Base-by-base conservation (phyloP, 2,113 vertebrate genomes). In the Nothocercus nigrocapillus region DNA sequence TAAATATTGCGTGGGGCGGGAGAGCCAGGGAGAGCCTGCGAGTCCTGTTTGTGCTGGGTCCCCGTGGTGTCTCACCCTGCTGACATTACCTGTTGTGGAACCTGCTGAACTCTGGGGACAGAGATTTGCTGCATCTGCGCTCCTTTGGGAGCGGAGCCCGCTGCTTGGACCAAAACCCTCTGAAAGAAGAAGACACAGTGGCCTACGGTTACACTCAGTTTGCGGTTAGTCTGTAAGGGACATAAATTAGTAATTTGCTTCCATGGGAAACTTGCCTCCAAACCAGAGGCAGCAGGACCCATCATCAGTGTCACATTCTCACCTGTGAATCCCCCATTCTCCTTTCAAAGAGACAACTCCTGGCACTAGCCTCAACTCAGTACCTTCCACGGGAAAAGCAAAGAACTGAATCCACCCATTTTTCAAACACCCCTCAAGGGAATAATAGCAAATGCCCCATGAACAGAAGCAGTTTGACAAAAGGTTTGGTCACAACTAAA, bases 121-220 rank as follows among this genome's bases (percentile, higher is more conserved):
- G 98, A 97, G 94, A 99, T 97, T 11, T 99, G 98, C 97, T 99
- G 99, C 98, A 98, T 99, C 95, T 98, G 98, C 32, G 98, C 97
- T 93, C 98, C 99, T 97, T 99, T 99, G 97, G 99, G 98, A 97
- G 98, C 95, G 1, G 99, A 98, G 97, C 99, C 98, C 34, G 98
- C 98, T 79, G 99, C 97, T 94, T 99, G 99, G 95, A 99, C 99
- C 98, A 99, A 97, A 97, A 99, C 98, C 96, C 99, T 99, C 99
- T 99, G 98, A 38, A 98, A 97, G 40, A 59, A 93, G 30, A 88
- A 94, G 79, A 82, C 0, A 90, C 1, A 84, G 40, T 44, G 72
- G 76, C 17, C 83, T 16, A 56, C 6, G 30, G 47, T 97, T 28
- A 74, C 63, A 64, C 27, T 45, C 36, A 49, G 16, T 49, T 44